These are phyloP conservation scores for Apeltes quadracus DNA, from an alignment of 2,113 vertebrate species.

Conservation along the genomic window DNA sequence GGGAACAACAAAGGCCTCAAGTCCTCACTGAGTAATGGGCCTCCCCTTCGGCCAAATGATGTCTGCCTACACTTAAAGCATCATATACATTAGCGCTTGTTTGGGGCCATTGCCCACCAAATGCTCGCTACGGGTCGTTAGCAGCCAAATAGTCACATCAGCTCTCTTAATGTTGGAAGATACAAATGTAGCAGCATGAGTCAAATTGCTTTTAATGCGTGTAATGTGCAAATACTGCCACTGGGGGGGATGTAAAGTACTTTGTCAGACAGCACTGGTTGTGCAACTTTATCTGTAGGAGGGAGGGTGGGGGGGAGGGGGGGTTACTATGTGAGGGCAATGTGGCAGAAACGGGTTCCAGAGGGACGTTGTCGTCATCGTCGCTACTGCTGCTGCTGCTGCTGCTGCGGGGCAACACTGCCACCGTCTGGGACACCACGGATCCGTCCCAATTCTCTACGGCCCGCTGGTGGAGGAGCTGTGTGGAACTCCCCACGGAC, in stretches of 20 bases:
- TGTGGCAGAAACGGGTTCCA: constrained; percentile 55
- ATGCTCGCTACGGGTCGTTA: constrained; percentile 68
- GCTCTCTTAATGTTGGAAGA: constrained; percentile 59
- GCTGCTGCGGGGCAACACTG: constrained; percentile 63
- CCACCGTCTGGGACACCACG: constrained; percentile 65
- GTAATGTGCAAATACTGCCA: constrained; percentile 70
- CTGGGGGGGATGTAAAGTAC: constrained; percentile 50
- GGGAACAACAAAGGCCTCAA: constrained; percentile 40
- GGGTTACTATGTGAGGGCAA: constrained; percentile 48
- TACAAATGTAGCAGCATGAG: constrained; percentile 64
- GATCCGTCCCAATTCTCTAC: constrained; percentile 43
- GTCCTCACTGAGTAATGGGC: constrained; percentile 59
- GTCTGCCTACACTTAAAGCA: constrained; percentile 70
- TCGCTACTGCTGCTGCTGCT: too few species aligned
- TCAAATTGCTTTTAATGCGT: constrained; percentile 70
- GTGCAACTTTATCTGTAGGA: constrained; percentile 35
- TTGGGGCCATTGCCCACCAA: constrained; percentile 61
- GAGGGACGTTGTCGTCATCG: constrained; percentile 42
- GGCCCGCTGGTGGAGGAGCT: constrained; percentile 43
- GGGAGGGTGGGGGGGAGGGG: not conserved
- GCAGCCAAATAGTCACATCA: constrained; percentile 64
- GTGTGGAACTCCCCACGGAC: constrained; percentile 29
- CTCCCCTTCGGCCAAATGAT: constrained; percentile 65
- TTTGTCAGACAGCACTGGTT: constrained; percentile 49
- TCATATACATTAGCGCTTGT: constrained; percentile 72